These are phyloP conservation scores for Asteroscopus sphinx DNA, from an alignment of 2,888 invertebrate genomes.

Conservation along the genomic window DNA sequence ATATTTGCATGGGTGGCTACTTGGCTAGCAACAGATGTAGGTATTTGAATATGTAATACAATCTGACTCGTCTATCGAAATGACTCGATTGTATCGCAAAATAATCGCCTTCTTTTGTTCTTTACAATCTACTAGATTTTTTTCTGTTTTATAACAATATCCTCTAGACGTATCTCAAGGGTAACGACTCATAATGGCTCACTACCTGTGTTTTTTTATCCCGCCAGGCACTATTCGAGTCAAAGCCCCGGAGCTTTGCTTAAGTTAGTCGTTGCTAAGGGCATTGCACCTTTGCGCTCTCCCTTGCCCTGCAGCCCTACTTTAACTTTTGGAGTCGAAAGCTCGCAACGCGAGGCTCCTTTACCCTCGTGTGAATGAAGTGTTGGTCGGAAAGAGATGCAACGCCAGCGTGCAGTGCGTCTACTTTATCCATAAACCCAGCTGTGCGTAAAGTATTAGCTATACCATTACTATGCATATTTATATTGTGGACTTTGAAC, in stretches of 20 bases:
- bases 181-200: slow-evolving; percentile 82
- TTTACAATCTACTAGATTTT: slow-evolving; percentile 32
- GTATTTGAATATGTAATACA: slow-evolving; percentile 19
- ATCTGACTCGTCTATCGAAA: slow-evolving; percentile 2
- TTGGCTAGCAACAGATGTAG: slow-evolving; percentile 16
- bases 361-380: slow-evolving; percentile 72
- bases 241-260: slow-evolving; percentile 84
- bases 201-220: slow-evolving; percentile 88
- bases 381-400: slow-evolving; percentile 84
- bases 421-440: slow-evolving; percentile 79
- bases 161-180: slow-evolving; percentile 86
- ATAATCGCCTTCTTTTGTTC: slow-evolving; percentile 42
- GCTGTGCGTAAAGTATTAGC: slow-evolving; percentile 80
- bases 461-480: slow-evolving; percentile 76
- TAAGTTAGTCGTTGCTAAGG: slow-evolving; percentile 82
- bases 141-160: slow-evolving; percentile 65
- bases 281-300: slow-evolving; percentile 88
- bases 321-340: slow-evolving; percentile 82
- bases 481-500: slow-evolving; percentile 88
- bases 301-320: slow-evolving; percentile 89
- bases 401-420: slow-evolving; percentile 75
- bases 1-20: slow-evolving; percentile 4
- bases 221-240: slow-evolving; percentile 77
- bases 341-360: slow-evolving; percentile 75
- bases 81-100: slow-evolving; percentile 19